Evolutionary conservation across 2,888 invertebrate species (phyloP).

Genomic region (Cordilura impudica): DNA sequence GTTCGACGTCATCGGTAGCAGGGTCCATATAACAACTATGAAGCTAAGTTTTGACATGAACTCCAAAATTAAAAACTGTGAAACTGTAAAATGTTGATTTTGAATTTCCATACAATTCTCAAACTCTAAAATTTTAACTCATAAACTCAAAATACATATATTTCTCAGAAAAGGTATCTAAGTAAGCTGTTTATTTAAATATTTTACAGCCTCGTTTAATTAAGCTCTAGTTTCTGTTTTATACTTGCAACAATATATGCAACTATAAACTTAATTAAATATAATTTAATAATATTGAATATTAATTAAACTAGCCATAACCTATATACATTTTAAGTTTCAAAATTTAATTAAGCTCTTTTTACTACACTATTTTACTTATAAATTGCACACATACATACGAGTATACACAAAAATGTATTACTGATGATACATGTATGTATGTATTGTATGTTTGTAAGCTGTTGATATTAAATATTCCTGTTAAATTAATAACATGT

Average conservation of each 20-base stretch:
- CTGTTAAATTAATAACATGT: constrained; percentile 62
- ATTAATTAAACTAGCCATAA: constrained; percentile 52
- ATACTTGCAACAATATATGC: background rate
- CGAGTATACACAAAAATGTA: background rate
- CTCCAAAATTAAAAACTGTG: no score
- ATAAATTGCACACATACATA: constrained; percentile 22
- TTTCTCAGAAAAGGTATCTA: no score
- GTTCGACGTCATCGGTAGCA: no score
- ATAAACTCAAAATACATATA: no score
- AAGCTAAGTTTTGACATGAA: no score
- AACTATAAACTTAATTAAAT: no score
- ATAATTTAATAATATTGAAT: constrained; percentile 42
- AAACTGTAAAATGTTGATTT: no score
- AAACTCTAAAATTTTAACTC: no score
- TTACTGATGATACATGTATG: constrained; percentile 40
- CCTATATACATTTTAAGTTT: constrained; percentile 42
- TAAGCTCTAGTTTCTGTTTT: background rate
- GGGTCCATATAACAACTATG: no score
- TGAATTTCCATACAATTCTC: no score
- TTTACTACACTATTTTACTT: constrained; percentile 6
- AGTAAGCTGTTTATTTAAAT: no score
- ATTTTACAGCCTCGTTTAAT: no score
- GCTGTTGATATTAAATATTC: constrained; percentile 59
- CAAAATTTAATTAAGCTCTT: constrained; percentile 57
- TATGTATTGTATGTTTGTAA: constrained; percentile 35